Evolutionary conservation across 2,888 invertebrate species (phyloP).

Genomic region (Latheticus oryzae): DNA sequence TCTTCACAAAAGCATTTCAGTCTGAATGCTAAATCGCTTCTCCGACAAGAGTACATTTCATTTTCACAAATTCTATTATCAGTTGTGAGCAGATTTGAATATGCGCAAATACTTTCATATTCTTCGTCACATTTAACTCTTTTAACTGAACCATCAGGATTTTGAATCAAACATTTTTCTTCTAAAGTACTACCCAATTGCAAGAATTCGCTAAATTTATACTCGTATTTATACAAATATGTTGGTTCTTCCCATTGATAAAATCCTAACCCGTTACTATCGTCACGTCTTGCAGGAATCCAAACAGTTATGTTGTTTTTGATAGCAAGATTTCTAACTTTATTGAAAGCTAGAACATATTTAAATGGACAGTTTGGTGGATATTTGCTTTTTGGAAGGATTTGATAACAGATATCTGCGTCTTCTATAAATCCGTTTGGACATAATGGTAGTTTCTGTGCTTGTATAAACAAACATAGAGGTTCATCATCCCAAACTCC

Average conservation of each 20-base stretch:
- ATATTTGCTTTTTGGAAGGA: background rate
- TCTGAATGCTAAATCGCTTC: too few species aligned
- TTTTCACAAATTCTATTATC: background rate
- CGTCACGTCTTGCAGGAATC: slow-evolving; percentile 17
- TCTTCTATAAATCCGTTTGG: background rate
- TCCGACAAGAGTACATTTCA: too few species aligned
- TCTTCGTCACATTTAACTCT: slow-evolving; percentile 3
- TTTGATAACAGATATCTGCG: background rate
- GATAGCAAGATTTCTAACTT: background rate
- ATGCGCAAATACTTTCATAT: slow-evolving; percentile 5
- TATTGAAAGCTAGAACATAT: slow-evolving; percentile 4
- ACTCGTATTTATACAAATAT: background rate
- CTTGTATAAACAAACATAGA: slow-evolving; percentile 4
- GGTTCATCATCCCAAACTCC: slow-evolving; percentile 13
- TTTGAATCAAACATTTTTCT: slow-evolving; percentile 7
- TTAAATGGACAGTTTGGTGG: slow-evolving; percentile 12
- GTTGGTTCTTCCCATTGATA: slow-evolving; percentile 9
- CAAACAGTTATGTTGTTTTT: background rate
- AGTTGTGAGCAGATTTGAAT: background rate
- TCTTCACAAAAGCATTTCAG: too few species aligned
- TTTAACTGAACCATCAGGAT: background rate
- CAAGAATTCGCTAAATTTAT: too few species aligned
- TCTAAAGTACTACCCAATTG: too few species aligned
- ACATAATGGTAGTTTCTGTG: background rate
- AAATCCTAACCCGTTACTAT: slow-evolving; percentile 4